Evolutionary conservation across 2,888 invertebrate genomes (phyloP).

Genomic region (Ptychoptera contaminata): DNA sequence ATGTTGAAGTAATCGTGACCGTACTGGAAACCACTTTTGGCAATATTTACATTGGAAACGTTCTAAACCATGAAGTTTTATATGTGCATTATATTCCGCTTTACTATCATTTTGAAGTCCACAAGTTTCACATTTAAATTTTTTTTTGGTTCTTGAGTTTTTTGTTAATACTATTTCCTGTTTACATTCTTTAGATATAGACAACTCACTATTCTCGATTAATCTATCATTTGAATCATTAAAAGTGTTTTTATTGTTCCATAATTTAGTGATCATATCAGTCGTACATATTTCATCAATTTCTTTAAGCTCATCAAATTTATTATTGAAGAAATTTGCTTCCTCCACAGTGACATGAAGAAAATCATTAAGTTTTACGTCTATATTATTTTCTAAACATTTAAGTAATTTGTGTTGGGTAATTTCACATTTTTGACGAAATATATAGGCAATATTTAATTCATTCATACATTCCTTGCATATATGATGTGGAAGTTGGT

Average conservation of each 20-base stretch:
- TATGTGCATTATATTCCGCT: slow-evolving; percentile 8
- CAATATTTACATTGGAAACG: slow-evolving; percentile 11
- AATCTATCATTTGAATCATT: not conserved
- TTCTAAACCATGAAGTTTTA: slow-evolving; percentile 9
- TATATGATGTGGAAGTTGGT: slow-evolving; percentile 12
- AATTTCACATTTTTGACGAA: slow-evolving; percentile 13
- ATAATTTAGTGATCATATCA: not conserved
- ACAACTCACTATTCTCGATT: not conserved
- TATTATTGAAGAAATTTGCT: not conserved
- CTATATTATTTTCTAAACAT: not conserved
- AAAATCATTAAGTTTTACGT: not conserved
- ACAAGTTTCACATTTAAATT: slow-evolving; percentile 10
- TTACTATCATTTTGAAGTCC: slow-evolving; percentile 3
- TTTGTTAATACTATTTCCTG: too few species aligned
- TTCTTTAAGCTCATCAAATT: not conserved
- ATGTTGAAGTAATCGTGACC: slow-evolving; percentile 10
- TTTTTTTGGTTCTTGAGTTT: not conserved
- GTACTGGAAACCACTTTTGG: slow-evolving; percentile 10
- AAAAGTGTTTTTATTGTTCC: not conserved
- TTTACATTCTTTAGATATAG: too few species aligned
- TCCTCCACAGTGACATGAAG: not conserved
- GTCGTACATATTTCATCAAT: not conserved
- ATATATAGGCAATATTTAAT: slow-evolving; percentile 12
- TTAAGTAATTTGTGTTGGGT: slow-evolving; percentile 10
- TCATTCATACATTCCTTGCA: slow-evolving; percentile 11